Conservation (phyloP, 92 coral and sea anemone species). For the Montipora capitata region DNA sequence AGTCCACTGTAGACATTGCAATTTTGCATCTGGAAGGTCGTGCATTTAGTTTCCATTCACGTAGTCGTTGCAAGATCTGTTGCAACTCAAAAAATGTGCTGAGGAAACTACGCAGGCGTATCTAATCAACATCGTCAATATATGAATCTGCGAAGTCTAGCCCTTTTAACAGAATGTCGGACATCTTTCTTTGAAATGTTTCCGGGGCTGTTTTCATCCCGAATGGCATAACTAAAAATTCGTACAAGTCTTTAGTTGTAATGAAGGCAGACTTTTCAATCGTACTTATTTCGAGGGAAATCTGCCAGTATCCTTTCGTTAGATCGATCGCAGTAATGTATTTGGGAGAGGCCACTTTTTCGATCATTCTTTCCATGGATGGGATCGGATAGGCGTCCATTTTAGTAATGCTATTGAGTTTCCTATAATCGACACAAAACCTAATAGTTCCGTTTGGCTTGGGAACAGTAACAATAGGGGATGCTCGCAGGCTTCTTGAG, state of each 20-base stretch:
- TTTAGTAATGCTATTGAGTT: no score
- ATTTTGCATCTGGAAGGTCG: slow-evolving; percentile 27
- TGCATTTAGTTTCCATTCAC: slow-evolving; percentile 7
- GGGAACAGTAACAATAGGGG: background rate
- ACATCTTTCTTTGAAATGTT: no score
- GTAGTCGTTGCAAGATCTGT: slow-evolving; percentile 59
- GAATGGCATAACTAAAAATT: slow-evolving; percentile 34
- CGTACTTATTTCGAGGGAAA: slow-evolving; percentile 15
- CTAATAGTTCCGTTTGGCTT: slow-evolving; percentile 26
- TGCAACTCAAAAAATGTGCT: background rate
- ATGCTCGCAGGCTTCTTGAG: background rate
- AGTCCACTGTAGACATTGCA: slow-evolving; percentile 60
- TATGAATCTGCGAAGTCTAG: slow-evolving; percentile 1
- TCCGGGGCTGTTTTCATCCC: no score
- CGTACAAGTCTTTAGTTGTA: slow-evolving; percentile 28
- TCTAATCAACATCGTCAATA: background rate
- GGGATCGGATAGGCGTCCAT: slow-evolving; percentile 37
- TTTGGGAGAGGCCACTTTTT: slow-evolving; percentile 43
- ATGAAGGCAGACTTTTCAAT: slow-evolving; percentile 56
- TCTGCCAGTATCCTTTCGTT: slow-evolving; percentile 69
- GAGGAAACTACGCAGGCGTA: background rate
- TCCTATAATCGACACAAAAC: no score
- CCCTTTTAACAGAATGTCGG: background rate
- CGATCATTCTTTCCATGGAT: slow-evolving; percentile 21
- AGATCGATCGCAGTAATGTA: slow-evolving; percentile 49